Conservation (phyloP, 2,797 vertebrate species). For the Pagetopsis macropterus region DNA sequence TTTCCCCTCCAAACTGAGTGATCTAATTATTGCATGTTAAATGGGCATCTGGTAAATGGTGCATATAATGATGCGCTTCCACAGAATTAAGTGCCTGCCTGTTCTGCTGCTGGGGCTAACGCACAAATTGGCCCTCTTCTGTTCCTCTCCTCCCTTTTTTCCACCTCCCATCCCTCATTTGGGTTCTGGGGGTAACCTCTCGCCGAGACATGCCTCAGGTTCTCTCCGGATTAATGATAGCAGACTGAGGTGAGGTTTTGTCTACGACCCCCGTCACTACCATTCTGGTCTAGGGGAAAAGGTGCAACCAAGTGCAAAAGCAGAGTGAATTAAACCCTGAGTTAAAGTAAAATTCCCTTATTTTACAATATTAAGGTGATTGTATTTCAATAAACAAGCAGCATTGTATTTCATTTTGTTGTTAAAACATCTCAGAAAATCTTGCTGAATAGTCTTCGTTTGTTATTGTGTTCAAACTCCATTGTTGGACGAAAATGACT, state of each 20-base stretch:
- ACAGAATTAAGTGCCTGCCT: constrained; percentile 86
- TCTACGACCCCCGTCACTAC: constrained; percentile 44
- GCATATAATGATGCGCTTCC: constrained; percentile 88
- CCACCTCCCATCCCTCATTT: constrained; percentile 74
- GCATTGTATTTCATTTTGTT: constrained; percentile 1
- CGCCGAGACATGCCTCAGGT: constrained; percentile 75
- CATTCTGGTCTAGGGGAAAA: constrained; percentile 6
- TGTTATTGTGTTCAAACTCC: constrained; percentile 22
- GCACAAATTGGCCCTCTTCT: constrained; percentile 84
- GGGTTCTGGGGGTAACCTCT: constrained; percentile 69
- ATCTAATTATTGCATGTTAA: constrained; percentile 92
- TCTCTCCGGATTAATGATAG: constrained; percentile 79
- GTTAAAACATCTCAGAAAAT: not conserved
- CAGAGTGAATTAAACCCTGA: constrained; percentile 6
- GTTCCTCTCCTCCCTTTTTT: constrained; percentile 50
- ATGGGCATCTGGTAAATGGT: constrained; percentile 90
- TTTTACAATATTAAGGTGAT: not conserved
- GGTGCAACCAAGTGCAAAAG: constrained; percentile 15
- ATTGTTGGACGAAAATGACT: constrained; percentile 30
- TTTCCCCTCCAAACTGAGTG: constrained; percentile 76
- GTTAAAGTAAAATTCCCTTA: not conserved
- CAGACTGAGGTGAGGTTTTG: constrained; percentile 58
- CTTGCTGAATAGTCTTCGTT: not conserved
- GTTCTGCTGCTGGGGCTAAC: constrained; percentile 83
- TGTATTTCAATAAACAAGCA: not conserved